A percentile compares a stretch with the other conserved stretches of the same genome.
phyloP scores from a whole-genome alignment of 2,113 vertebrate genomes.

The Helogale parvula region DNA sequence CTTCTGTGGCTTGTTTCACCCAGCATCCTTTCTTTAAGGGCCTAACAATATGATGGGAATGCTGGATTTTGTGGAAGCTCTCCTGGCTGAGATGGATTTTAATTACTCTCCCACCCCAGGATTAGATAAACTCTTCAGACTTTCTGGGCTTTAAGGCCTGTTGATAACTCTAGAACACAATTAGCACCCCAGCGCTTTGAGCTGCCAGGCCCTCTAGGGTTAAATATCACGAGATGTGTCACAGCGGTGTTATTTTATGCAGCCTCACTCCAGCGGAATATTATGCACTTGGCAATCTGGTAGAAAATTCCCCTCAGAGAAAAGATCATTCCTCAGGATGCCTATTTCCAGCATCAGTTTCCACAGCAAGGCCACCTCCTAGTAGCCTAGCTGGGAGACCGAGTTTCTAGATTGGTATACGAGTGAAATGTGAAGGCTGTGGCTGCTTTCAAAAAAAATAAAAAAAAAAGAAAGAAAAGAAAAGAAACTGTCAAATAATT shows the following conservation, averaged over 20 bases:
- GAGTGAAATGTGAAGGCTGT: slow-evolving; percentile 16
- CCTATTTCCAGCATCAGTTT: slow-evolving; percentile 15
- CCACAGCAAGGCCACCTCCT: slow-evolving; percentile 22
- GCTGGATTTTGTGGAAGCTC: background rate
- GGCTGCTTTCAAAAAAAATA: background rate
- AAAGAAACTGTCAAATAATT: slow-evolving; percentile 74
- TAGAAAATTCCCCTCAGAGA: slow-evolving; percentile 45
- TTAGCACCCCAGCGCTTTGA: background rate
- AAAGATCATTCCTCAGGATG: slow-evolving; percentile 38
- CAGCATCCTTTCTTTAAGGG: background rate
- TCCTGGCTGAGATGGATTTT: slow-evolving; percentile 18
- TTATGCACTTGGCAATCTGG: slow-evolving; percentile 65
- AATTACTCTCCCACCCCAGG: background rate
- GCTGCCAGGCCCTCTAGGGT: background rate
- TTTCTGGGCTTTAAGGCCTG: background rate
- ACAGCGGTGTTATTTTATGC: background rate
- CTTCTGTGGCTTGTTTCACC: background rate
- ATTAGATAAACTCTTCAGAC: background rate
- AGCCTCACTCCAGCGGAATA: slow-evolving; percentile 60
- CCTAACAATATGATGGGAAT: background rate
- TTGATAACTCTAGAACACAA: background rate
- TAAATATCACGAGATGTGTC: background rate
- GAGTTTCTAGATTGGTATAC: slow-evolving; percentile 26
- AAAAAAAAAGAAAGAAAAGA: no score
- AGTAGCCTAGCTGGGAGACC: no score